phyloP scores from a whole-genome alignment of 2,113 vertebrate genomes.

The Atractosteus spatula region DNA sequence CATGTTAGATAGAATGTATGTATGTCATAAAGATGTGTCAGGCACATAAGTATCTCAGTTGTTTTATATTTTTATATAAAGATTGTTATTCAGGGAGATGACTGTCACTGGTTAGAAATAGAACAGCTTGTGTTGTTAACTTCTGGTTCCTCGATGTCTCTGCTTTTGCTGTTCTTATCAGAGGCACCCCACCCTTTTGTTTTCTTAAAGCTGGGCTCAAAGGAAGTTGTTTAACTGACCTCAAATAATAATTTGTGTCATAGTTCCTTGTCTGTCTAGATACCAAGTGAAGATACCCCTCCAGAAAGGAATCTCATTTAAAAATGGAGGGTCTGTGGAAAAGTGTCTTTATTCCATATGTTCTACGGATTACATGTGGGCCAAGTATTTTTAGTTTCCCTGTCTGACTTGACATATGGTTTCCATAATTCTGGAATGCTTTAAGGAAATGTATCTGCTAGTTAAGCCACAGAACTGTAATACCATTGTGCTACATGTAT shows the following conservation, averaged over 20 bases:
- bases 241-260: background rate
- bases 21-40: background rate
- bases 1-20: no score
- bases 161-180: conserved; percentile 8
- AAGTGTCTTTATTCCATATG: background rate
- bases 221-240: conserved; percentile 4
- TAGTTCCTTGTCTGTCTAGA: conserved; percentile 6
- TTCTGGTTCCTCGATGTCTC: no score
- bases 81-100: background rate
- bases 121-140: no score
- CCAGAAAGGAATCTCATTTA: background rate
- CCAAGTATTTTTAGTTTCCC: background rate
- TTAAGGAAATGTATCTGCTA: no score
- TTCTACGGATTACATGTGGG: no score
- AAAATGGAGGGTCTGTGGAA: background rate
- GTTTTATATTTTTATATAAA: background rate
- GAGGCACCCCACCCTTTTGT: background rate
- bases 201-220: background rate
- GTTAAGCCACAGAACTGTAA: no score
- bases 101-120: no score
- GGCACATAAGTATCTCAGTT: background rate
- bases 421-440: background rate
- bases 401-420: background rate
- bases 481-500: no score
- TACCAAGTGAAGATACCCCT: background rate